phyloP scores from a whole-genome alignment of 2,797 vertebrate genomes.

The Oreochromis grahami region DNA sequence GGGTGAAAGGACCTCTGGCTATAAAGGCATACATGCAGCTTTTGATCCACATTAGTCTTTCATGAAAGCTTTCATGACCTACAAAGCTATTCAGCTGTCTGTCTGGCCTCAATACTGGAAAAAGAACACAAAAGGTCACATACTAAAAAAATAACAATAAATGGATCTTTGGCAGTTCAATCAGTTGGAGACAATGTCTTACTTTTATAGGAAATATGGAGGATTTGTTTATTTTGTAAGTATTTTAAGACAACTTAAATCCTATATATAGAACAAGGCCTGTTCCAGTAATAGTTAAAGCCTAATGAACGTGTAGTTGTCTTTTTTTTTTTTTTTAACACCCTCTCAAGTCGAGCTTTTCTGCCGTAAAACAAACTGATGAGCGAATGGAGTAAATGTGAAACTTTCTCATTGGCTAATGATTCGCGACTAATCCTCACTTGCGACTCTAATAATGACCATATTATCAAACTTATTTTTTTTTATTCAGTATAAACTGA shows the following conservation, averaged over 20 bases:
- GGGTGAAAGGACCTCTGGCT: not conserved
- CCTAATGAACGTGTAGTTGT: not conserved
- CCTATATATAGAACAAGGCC: not conserved
- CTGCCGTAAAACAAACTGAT: not conserved
- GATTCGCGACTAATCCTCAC: not conserved
- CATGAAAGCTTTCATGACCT: constrained; percentile 3
- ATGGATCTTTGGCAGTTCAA: not conserved
- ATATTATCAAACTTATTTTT: not conserved
- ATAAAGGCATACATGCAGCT: not conserved
- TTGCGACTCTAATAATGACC: not conserved
- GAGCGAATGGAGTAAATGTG: not conserved
- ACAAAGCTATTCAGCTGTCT: constrained; percentile 5
- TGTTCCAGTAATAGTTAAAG: not conserved
- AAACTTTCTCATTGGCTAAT: not conserved
- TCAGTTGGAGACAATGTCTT: not conserved
- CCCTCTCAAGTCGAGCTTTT: not conserved
- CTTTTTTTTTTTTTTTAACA: not conserved
- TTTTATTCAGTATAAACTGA: not conserved
- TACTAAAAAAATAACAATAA: not conserved
- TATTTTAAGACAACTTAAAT: not conserved
- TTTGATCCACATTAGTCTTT: not conserved
- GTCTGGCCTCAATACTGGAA: not conserved
- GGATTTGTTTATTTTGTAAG: not conserved
- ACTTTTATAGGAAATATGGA: not conserved
- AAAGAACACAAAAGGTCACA: not conserved